Conservation (phyloP, 1,140 invertebrate species). For the Halesus radiatus region DNA sequence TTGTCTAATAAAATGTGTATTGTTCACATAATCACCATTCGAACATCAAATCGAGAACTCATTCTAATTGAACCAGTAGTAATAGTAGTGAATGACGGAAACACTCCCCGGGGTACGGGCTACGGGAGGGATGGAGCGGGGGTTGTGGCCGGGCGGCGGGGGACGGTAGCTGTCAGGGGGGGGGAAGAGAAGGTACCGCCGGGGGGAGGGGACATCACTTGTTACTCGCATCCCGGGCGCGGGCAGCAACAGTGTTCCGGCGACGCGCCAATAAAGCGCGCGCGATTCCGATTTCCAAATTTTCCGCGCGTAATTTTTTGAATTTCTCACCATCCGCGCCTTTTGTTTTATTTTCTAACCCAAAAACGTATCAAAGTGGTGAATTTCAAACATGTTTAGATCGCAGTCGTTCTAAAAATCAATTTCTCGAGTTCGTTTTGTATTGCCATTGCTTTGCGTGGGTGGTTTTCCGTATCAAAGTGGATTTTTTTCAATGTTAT, state of each 20-base stretch:
- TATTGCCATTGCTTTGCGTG: neutral
- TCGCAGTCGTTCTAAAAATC: neutral
- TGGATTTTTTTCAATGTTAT: neutral
- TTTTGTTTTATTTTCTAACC: neutral
- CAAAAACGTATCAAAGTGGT: neutral
- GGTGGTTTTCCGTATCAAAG: neutral
- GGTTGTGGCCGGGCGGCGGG: neutral
- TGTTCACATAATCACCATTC: no score
- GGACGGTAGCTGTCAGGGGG: neutral
- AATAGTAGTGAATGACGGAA: no score
- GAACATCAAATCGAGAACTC: no score
- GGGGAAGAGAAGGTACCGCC: neutral
- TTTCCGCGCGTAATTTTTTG: conserved; percentile 1
- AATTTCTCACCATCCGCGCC: neutral
- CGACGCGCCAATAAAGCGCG: conserved; percentile 15
- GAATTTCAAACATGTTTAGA: neutral
- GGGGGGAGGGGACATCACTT: conserved; percentile 12
- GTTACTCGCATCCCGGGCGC: conserved; percentile 8
- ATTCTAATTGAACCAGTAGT: no score
- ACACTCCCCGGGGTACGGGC: no score
- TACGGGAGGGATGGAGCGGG: neutral
- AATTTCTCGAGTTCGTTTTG: neutral
- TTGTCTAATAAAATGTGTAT: no score
- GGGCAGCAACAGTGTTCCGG: conserved; percentile 30
- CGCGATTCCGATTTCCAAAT: conserved; percentile 13